Base-by-base conservation (phyloP, 2,113 vertebrate genomes). In the Alexandromys fortis region DNA sequence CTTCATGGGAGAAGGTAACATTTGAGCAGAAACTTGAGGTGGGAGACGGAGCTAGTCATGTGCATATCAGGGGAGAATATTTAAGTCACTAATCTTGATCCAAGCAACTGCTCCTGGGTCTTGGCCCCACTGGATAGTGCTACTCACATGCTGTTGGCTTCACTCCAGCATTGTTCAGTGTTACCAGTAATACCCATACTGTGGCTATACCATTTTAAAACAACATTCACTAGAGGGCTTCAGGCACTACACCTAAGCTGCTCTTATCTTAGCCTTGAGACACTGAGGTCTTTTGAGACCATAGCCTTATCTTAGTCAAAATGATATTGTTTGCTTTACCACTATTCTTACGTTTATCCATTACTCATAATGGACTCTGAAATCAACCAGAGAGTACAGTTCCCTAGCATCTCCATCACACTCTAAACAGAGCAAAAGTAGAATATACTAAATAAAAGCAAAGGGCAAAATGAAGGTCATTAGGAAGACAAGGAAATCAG, bases 361-460 rank as follows among this genome's bases (percentile, higher is more conserved):
- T 90, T 87, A n/a, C 87, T 72, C 78, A 90, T 47, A 45, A 63
- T 81, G 38, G 61, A 93, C 65, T 90, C 38, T 86, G 86, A 89
- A 96, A 88, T 94, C 91, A 63, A 87, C n/a, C 65, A 86, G 73
- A 85, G 92, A 89, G n/a, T 88, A 9, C n/a, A 95, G 86, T 17
- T 94, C 52, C 68, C 12, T 30, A 92, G 61, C 2, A 72, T 38
- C 28, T 88, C 79, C 65, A 91, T 55, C 19, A 49, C 5, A 76
- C 65, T 63, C 47, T 85, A 85, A 91, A 94, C 24, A 86, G 22
- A 94, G 35, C 42, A 96, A 85, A 61, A 86, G 78, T 70, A 90
- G 61, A 49, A 90, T 0, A n/a, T 30, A 24, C 4, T 42, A 73
- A 93, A 45, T 38, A 88, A 92, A 52, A 79, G 42, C 7, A 85